phyloP scores from a whole-genome alignment of 1,140 invertebrate species.

The Platorchestia sp. region DNA sequence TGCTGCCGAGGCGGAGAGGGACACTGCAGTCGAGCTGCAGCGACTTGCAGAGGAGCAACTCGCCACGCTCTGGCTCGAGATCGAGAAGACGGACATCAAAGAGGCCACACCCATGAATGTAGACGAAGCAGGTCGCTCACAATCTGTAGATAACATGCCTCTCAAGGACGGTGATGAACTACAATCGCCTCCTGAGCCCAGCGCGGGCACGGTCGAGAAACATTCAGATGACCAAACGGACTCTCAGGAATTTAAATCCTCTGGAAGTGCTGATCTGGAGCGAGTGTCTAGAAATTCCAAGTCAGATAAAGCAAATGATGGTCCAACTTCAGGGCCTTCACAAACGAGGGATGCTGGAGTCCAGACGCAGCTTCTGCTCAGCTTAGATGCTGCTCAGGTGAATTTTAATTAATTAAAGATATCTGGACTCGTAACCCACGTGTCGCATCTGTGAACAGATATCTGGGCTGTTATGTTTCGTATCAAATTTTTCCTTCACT shows the following conservation, averaged over 20 bases:
- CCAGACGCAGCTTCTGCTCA: neutral
- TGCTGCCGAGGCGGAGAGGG: constrained; percentile 4
- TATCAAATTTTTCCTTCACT: neutral
- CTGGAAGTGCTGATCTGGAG: neutral
- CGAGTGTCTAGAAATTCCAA: neutral
- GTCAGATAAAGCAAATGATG: neutral
- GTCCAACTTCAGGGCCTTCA: neutral
- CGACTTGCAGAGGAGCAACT: constrained; percentile 42
- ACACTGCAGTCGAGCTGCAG: neutral
- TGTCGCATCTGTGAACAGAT: too few species aligned
- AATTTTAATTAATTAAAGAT: neutral
- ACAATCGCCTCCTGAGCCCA: neutral
- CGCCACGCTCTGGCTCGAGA: neutral
- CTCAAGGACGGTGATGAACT: neutral
- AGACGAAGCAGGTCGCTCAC: neutral
- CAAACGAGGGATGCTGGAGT: neutral
- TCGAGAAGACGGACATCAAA: neutral
- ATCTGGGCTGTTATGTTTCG: neutral
- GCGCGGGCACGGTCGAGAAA: neutral
- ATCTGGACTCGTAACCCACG: too few species aligned
- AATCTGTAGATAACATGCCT: neutral
- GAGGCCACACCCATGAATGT: constrained; percentile 31
- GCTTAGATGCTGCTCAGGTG: neutral
- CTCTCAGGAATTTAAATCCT: neutral
- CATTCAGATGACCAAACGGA: neutral